A percentile compares a stretch with the other conserved stretches of the same genome.
phyloP scores from a whole-genome alignment of 2,797 vertebrate genomes.

The Bufotes viridis region DNA sequence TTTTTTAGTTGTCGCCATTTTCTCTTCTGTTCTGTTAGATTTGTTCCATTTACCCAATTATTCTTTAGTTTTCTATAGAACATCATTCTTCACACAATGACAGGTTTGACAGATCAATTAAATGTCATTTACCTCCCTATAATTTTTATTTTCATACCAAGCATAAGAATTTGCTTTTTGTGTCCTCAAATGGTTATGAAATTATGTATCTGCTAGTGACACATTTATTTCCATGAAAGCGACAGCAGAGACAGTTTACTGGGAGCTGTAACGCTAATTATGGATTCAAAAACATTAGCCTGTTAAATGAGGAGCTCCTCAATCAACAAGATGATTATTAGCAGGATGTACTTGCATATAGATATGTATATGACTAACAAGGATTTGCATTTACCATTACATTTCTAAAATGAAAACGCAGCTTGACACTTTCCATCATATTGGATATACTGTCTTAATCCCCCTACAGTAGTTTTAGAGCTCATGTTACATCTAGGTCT shows the following conservation, averaged over 20 bases:
- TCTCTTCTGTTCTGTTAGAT: not conserved
- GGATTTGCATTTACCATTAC: not conserved
- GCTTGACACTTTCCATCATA: not conserved
- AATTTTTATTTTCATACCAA: constrained; percentile 5
- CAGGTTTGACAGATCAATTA: constrained; percentile 16
- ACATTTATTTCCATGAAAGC: constrained; percentile 7
- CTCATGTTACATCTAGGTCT: too few species aligned
- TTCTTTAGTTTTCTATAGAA: not conserved
- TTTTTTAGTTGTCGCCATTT: not conserved
- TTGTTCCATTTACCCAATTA: not conserved
- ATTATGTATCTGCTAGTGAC: constrained; percentile 16
- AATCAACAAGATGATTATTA: constrained; percentile 28
- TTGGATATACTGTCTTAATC: not conserved
- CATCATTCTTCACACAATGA: not conserved
- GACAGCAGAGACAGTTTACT: not conserved
- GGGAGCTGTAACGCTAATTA: not conserved
- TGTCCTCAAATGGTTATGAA: constrained; percentile 6
- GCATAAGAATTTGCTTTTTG: not conserved
- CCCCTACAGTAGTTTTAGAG: not conserved
- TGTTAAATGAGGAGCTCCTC: not conserved
- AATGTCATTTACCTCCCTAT: constrained; percentile 13
- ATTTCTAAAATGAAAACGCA: not conserved
- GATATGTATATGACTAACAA: not conserved
- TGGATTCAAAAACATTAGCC: constrained; percentile 1
- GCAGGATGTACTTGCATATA: not conserved